Evolutionary conservation across 2,797 vertebrate genomes (phyloP), one percentile per base, ranked within the genome.

Genomic region (Pangasius macronema): DNA sequence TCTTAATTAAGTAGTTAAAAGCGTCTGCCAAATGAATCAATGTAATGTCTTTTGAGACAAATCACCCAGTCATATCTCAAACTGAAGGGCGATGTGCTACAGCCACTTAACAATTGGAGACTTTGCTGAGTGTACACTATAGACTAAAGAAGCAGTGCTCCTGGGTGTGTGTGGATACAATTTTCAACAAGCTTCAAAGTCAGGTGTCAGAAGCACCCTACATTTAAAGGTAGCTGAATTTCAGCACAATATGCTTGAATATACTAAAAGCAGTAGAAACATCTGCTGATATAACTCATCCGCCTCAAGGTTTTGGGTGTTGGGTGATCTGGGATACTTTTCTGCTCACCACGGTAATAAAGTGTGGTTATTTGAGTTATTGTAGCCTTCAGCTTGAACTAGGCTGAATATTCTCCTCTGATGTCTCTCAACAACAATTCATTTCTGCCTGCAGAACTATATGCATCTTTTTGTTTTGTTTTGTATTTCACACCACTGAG

Each of bases 1-100:
- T 63, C 80, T 20, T 82, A 81, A 61, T 61, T 81, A 65, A 82
- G 33, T 84, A 51, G 49, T n/a, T 83, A 51, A 83, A 51, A 68
- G 42, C 65, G 4, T 84, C 67, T 57, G 65, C 51, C 33, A 72
- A 68, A 84, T 36, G 14, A 84, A 72, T 57, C 10, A 72, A 39
- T 1, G 14, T n/a, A 70, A 72, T 72, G 10, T 55, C 67, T 53
- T 70, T 36, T 16, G 22, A 83, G n/a, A 73, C 51, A 57, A 57
- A 73, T 57, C 7, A 36, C 27, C 57, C 33, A 70, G 20, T 68
- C 73, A 39, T 27, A 84, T 39, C 30, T 70, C 33, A 57, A 73
- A n/a, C 33, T 46, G 13, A 84, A n/a, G 51, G 24, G 53, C 14
- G 22, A 3, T 18, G 33, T 42, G 53, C 49, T 84, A 13, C 30